phyloP scores from a whole-genome alignment of 2,113 vertebrate species.

The Lampris incognitus region DNA sequence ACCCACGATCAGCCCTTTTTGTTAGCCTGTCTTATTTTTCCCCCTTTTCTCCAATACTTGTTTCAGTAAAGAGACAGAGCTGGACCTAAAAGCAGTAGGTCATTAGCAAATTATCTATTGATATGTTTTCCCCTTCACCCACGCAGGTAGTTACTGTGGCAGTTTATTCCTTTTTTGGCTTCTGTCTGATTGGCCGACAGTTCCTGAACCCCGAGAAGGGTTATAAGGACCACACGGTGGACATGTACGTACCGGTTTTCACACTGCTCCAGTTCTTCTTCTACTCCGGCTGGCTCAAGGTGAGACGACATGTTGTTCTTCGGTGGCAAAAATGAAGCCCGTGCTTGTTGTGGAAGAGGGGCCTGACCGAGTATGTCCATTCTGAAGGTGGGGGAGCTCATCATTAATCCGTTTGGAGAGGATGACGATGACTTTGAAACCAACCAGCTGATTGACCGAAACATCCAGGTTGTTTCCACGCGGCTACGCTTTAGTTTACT shows the following conservation, averaged over 20 bases:
- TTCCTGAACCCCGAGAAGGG: slow-evolving; percentile 84
- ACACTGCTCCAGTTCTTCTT: slow-evolving; percentile 94
- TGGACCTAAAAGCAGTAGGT: neutral
- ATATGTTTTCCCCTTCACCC: neutral
- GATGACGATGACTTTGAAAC: slow-evolving; percentile 94
- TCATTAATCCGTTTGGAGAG: slow-evolving; percentile 93
- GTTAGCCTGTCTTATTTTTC: too few species aligned
- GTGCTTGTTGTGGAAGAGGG: neutral
- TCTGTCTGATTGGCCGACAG: slow-evolving; percentile 88
- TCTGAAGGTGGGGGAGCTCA: slow-evolving; percentile 88
- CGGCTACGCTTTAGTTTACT: neutral
- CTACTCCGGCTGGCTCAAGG: slow-evolving; percentile 92
- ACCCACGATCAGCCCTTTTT: neutral
- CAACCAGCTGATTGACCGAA: slow-evolving; percentile 91
- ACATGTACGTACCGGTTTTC: slow-evolving; percentile 88
- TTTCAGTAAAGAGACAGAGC: too few species aligned
- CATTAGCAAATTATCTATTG: neutral
- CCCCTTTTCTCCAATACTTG: too few species aligned
- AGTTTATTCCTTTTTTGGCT: slow-evolving; percentile 89
- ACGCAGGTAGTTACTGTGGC: slow-evolving; percentile 89
- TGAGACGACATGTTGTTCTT: slow-evolving; percentile 42
- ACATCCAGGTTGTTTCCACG: slow-evolving; percentile 83
- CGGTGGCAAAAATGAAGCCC: neutral
- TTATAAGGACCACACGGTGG: slow-evolving; percentile 75
- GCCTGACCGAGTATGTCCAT: neutral